These are phyloP conservation scores for Theocolax elegans DNA, from an alignment of 1,140 invertebrate genomes.

Conservation along the genomic window DNA sequence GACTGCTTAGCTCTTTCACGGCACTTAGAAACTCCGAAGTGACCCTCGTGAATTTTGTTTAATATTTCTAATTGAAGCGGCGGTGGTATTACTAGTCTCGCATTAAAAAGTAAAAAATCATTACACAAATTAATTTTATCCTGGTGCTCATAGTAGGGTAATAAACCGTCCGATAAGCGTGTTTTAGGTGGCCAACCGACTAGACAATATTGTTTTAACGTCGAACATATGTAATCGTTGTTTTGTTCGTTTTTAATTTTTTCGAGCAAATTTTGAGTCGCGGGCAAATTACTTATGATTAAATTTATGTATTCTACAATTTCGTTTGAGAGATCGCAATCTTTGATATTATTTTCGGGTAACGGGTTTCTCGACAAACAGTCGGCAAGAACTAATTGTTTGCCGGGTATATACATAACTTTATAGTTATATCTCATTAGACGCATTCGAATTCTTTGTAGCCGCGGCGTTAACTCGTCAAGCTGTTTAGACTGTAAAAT, in stretches of 20 bases:
- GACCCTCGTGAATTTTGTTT: too few species aligned
- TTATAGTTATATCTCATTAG: too few species aligned
- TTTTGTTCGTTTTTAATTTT: slow-evolving; percentile 37
- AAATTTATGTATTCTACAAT: slow-evolving; percentile 23
- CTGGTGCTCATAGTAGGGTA: slow-evolving; percentile 42
- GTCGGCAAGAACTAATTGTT: slow-evolving; percentile 52
- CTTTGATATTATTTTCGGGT: background rate
- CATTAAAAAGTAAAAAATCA: slow-evolving; percentile 32
- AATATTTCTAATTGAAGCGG: too few species aligned
- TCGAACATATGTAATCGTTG: slow-evolving; percentile 36
- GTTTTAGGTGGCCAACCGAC: slow-evolving; percentile 39
- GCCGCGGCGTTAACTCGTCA: slow-evolving; percentile 51
- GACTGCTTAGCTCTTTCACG: too few species aligned
- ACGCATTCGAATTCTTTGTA: slow-evolving; percentile 58
- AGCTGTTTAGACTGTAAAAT: slow-evolving; percentile 50
- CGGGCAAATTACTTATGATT: slow-evolving; percentile 13
- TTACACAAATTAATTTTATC: slow-evolving; percentile 39
- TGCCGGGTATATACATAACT: slow-evolving; percentile 51
- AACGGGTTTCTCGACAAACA: slow-evolving; percentile 47
- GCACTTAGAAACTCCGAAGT: too few species aligned
- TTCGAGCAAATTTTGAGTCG: slow-evolving; percentile 3
- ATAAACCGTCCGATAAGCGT: slow-evolving; percentile 12
- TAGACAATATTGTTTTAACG: slow-evolving; percentile 41
- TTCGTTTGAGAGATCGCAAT: background rate
- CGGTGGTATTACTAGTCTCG: slow-evolving; percentile 46